Evolutionary conservation across 2,113 vertebrate genomes (phyloP).

Genomic region (Corynorhinus townsendii): DNA sequence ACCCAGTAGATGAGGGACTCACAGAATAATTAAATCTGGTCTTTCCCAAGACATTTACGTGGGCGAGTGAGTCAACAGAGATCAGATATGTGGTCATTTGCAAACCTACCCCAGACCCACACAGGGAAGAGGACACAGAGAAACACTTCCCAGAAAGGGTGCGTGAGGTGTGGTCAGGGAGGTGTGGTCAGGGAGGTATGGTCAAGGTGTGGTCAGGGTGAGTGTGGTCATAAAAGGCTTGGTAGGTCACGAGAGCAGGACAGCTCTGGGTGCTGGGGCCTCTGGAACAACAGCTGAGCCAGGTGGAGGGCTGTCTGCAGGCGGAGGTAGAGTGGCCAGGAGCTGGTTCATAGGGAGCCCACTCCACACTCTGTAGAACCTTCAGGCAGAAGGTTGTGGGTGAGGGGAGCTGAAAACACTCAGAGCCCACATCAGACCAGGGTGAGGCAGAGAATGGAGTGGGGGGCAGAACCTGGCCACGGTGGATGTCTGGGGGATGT

Average conservation of each 20-base stretch:
- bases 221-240: neutral
- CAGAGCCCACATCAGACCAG: accelerated
- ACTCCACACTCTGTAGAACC: neutral
- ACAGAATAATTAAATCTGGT: too few species aligned
- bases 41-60: neutral
- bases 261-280: accelerated
- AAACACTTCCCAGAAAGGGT: too few species aligned
- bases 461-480: neutral
- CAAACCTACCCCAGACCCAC: neutral
- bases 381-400: neutral
- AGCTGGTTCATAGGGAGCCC: neutral
- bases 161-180: neutral
- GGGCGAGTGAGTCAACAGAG: neutral
- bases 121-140: too few species aligned
- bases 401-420: neutral
- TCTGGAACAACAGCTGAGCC: neutral
- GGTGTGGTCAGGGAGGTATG: neutral
- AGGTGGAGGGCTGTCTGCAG: neutral
- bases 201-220: neutral
- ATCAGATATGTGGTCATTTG: too few species aligned
- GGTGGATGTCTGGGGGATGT: neutral
- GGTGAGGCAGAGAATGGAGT: neutral
- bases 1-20: neutral
- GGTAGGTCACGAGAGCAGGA: neutral
- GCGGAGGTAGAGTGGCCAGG: neutral